phyloP scores from a whole-genome alignment of 2,113 vertebrate species.

The Anas platyrhynchos region DNA sequence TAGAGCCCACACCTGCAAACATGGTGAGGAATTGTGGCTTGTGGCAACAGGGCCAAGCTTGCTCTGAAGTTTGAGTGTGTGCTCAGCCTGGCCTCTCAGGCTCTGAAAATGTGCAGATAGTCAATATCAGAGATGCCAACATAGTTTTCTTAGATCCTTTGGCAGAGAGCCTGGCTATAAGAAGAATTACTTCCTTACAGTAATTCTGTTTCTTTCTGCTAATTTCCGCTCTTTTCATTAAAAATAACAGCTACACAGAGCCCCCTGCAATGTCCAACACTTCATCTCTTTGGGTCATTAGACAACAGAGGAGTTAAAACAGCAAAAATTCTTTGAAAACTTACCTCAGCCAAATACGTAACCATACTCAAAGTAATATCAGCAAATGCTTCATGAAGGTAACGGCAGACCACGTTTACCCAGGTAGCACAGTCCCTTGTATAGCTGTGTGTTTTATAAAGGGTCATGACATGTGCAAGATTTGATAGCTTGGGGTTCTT shows the following conservation, averaged over 20 bases:
- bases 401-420: conserved; percentile 98
- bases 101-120: not conserved
- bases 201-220: not conserved
- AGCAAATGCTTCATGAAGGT: conserved; percentile 95
- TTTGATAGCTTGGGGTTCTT: conserved; percentile 97
- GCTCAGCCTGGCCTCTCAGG: not conserved
- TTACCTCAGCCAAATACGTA: conserved; percentile 96
- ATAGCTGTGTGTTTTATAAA: conserved; percentile 97
- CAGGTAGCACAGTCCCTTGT: conserved; percentile 95
- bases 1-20: not conserved
- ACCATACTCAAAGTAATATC: conserved; percentile 95
- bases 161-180: not conserved
- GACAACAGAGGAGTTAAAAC: not conserved
- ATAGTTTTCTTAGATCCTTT: not conserved
- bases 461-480: conserved; percentile 97
- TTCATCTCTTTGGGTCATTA: not conserved
- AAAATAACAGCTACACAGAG: not conserved
- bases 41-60: not conserved
- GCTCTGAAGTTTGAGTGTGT: not conserved
- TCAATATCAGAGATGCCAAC: not conserved
- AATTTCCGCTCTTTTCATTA: not conserved
- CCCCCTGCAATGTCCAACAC: not conserved
- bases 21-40: not conserved
- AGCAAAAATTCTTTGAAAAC: not conserved
- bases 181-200: not conserved